Percentiles rank a stretch among this genome's conserved stretches.
phyloP scores from a whole-genome alignment of 2,888 invertebrate species.

The Drosophila peninsularis region DNA sequence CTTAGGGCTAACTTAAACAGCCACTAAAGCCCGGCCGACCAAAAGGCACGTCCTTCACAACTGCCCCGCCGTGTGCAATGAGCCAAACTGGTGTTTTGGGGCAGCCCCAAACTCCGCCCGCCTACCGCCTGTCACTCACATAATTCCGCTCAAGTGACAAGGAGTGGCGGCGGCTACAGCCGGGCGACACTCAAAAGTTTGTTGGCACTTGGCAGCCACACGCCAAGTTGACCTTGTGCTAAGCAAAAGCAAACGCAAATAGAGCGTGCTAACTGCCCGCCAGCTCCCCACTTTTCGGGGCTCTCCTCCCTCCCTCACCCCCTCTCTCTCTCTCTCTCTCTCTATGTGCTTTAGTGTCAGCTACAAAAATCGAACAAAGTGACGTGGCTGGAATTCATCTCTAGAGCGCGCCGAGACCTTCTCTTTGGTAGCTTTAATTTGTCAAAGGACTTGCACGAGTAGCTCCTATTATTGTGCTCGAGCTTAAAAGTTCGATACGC shows the following conservation, averaged over 20 bases:
- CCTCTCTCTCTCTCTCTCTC: background rate
- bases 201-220: slow-evolving; percentile 65
- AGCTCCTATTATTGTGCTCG: background rate
- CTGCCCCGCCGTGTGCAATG: slow-evolving; percentile 63
- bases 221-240: slow-evolving; percentile 70
- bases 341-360: slow-evolving; percentile 8
- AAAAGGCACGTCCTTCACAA: slow-evolving; percentile 54
- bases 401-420: background rate
- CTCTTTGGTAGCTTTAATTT: slow-evolving; percentile 5
- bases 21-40: slow-evolving; percentile 62
- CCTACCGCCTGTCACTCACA: slow-evolving; percentile 62
- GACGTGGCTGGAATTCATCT: slow-evolving; percentile 27
- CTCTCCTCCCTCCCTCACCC: background rate
- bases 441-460: slow-evolving; percentile 18
- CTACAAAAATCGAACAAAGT: slow-evolving; percentile 13
- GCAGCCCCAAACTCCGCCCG: slow-evolving; percentile 14
- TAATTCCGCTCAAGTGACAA: slow-evolving; percentile 73
- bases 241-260: slow-evolving; percentile 53
- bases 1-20: slow-evolving; percentile 63
- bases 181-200: slow-evolving; percentile 69
- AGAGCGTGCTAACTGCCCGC: slow-evolving; percentile 47
- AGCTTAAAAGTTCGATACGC: slow-evolving; percentile 1
- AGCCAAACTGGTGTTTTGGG: slow-evolving; percentile 61
- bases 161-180: slow-evolving; percentile 17
- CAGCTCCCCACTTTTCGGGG: no score